Conservation (phyloP, 2,113 vertebrate species). For the Bungarus multicinctus region DNA sequence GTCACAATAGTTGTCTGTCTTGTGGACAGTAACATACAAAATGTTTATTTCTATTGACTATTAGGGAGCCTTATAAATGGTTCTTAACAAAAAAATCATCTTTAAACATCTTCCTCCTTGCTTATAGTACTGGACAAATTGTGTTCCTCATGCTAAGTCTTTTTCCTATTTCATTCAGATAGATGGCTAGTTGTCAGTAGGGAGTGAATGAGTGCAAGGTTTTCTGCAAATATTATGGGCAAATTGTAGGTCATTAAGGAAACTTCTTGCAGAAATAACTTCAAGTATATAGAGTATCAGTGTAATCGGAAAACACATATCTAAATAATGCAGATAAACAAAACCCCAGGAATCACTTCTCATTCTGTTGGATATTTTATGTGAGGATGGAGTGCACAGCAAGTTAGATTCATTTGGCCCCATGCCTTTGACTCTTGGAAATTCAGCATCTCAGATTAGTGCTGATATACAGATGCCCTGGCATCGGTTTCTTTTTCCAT, state of each 20-base stretch:
- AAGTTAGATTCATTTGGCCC: background rate
- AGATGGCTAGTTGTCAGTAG: too few species aligned
- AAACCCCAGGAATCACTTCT: too few species aligned
- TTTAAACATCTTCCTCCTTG: background rate
- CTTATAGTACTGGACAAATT: background rate
- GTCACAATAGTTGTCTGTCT: background rate
- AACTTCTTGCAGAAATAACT: too few species aligned
- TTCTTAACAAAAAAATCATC: background rate
- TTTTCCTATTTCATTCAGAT: too few species aligned
- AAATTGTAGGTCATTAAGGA: too few species aligned
- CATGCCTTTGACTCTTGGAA: background rate
- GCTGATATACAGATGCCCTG: background rate
- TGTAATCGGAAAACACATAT: too few species aligned
- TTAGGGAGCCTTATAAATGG: background rate
- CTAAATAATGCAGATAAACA: too few species aligned
- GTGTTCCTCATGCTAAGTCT: background rate
- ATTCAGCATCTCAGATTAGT: background rate
- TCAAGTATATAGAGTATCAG: too few species aligned
- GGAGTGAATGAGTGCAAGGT: too few species aligned
- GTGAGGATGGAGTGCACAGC: background rate
- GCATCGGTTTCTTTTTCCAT: constrained; percentile 20
- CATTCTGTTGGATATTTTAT: too few species aligned
- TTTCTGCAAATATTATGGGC: too few species aligned
- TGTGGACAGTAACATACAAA: background rate
- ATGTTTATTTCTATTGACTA: background rate